These are phyloP conservation scores for Papilio polytes DNA, from an alignment of 1,140 invertebrate genomes.

Conservation along the genomic window DNA sequence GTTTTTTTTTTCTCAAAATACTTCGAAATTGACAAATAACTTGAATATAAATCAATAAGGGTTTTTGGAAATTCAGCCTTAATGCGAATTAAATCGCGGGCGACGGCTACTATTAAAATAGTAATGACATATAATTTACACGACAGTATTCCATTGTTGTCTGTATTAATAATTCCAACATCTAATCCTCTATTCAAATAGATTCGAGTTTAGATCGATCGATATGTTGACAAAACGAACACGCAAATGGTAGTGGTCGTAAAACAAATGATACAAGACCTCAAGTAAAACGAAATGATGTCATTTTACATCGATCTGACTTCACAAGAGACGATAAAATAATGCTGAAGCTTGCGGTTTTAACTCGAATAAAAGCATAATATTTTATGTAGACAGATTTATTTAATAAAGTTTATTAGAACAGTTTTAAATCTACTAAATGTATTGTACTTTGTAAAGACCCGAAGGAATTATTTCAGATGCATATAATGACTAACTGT, in stretches of 20 bases:
- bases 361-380: slow-evolving; percentile 17
- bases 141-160: slow-evolving; percentile 15
- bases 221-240: slow-evolving; percentile 33
- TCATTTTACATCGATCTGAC: slow-evolving; percentile 25
- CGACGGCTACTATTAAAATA: not conserved
- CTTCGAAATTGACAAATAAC: too few relatives aligned
- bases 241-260: slow-evolving; percentile 24
- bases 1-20: too few relatives aligned
- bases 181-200: slow-evolving; percentile 45
- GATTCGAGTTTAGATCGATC: slow-evolving; percentile 50
- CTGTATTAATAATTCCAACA: slow-evolving; percentile 55
- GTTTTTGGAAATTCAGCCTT: too few relatives aligned
- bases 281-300: slow-evolving; percentile 30
- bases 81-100: too few relatives aligned
- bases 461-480: not conserved
- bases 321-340: slow-evolving; percentile 25
- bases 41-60: too few relatives aligned
- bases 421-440: not conserved
- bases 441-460: not conserved
- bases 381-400: slow-evolving; percentile 8
- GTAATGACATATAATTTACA: not conserved
- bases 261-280: slow-evolving; percentile 29
- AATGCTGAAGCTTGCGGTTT: slow-evolving; percentile 11
- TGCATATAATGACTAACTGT: too few relatives aligned
- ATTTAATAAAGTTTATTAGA: slow-evolving; percentile 5